These are phyloP conservation scores for Chiroxiphia lanceolata DNA, from an alignment of 2,797 vertebrate genomes.

Conservation along the genomic window DNA sequence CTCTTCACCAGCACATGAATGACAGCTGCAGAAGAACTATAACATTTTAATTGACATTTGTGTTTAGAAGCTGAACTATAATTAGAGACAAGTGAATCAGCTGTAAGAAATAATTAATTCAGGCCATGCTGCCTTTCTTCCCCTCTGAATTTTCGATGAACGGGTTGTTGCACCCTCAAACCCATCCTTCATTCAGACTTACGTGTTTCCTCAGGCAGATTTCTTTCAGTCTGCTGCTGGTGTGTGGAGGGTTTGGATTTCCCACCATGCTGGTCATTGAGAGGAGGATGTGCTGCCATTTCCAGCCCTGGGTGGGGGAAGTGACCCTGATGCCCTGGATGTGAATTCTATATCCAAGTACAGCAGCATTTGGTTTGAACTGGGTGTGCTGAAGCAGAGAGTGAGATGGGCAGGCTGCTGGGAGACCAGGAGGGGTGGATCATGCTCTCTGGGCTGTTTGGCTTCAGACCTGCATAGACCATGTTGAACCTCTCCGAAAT, in stretches of 20 bases:
- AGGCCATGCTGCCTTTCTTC: not conserved
- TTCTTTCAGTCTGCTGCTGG: not conserved
- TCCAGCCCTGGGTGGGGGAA: not conserved
- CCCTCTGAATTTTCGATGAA: not conserved
- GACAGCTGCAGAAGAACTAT: slow-evolving; percentile 45
- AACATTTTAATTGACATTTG: slow-evolving; percentile 52
- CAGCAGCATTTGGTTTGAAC: not conserved
- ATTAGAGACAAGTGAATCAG: slow-evolving; percentile 51
- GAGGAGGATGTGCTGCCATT: accelerated
- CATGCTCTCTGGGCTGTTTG: not conserved
- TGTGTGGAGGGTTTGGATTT: not conserved
- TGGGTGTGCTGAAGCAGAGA: not conserved
- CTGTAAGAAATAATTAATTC: slow-evolving; percentile 17
- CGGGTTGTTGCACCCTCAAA: not conserved
- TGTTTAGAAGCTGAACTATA: slow-evolving; percentile 43
- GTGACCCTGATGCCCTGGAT: accelerated
- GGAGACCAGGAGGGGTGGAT: not conserved
- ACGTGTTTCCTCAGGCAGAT: not conserved
- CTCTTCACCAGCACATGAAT: slow-evolving; percentile 21
- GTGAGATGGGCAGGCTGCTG: not conserved
- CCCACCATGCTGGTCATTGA: accelerated
- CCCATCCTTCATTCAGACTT: not conserved
- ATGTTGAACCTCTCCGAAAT: not conserved
- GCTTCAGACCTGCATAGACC: not conserved
- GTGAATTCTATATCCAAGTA: not conserved